These are phyloP conservation scores for Lepidothrix coronata DNA, from an alignment of 2,113 vertebrate genomes.

Conservation along the genomic window DNA sequence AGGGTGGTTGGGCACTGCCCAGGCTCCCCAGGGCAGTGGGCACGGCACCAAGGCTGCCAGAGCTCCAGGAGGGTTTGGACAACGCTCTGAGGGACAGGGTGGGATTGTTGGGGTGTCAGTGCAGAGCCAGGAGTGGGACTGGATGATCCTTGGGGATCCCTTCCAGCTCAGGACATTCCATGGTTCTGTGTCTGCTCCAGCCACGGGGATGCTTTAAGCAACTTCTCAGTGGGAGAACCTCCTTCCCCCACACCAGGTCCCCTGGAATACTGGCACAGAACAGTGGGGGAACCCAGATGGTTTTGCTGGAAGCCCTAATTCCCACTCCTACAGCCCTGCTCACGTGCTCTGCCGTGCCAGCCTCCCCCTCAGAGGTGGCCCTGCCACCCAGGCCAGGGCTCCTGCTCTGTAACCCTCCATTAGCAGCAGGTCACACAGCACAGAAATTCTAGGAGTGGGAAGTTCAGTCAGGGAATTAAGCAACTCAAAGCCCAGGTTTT, in stretches of 20 bases:
- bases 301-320: background rate
- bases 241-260: background rate
- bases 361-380: background rate
- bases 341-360: background rate
- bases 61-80: background rate
- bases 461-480: background rate
- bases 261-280: background rate
- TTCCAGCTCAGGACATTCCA: background rate
- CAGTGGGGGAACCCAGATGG: accelerated
- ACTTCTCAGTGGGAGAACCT: background rate
- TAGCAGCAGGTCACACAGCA: background rate
- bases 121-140: background rate
- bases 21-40: background rate
- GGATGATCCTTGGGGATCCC: no score
- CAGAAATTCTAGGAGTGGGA: background rate
- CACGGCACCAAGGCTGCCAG: background rate
- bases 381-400: background rate
- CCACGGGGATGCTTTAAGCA: background rate
- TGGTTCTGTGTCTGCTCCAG: background rate
- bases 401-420: background rate
- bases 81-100: background rate
- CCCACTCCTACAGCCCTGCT: background rate
- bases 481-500: background rate
- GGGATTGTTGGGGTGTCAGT: background rate
- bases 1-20: background rate